phyloP scores from a whole-genome alignment of 1,140 invertebrate species.

The Drosophila ambigua region DNA sequence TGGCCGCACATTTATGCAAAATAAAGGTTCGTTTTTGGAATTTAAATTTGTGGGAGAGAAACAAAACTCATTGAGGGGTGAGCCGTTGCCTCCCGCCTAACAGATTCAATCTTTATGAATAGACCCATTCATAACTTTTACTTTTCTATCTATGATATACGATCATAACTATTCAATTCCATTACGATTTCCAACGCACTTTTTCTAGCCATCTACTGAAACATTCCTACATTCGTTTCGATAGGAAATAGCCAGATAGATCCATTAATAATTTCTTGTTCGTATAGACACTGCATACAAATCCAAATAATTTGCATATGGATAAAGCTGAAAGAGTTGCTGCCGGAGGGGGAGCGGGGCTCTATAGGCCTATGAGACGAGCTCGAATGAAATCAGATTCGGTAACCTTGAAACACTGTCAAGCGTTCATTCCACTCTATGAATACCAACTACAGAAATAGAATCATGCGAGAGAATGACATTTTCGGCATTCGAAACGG shows the following conservation, averaged over 20 bases:
- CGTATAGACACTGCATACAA: constrained; percentile 32
- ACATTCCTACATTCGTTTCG: background rate
- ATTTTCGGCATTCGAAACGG: no score
- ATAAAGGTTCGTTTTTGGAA: constrained; percentile 42
- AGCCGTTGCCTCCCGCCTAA: no score
- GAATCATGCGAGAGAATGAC: background rate
- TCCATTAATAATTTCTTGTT: constrained; percentile 27
- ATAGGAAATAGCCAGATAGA: constrained; percentile 5
- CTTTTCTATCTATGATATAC: background rate
- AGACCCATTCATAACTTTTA: constrained; percentile 8
- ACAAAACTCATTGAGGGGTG: background rate
- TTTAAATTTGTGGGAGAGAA: constrained; percentile 17
- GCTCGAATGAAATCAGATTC: constrained; percentile 12
- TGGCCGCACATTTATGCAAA: constrained; percentile 66
- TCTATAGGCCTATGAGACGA: constrained; percentile 23
- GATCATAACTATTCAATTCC: background rate
- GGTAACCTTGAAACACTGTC: constrained; percentile 76
- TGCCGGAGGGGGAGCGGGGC: no score
- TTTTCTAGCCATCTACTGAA: background rate
- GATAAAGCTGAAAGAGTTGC: constrained; percentile 15
- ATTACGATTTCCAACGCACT: constrained; percentile 8
- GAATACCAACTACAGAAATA: constrained; percentile 61
- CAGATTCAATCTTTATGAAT: background rate
- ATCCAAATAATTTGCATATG: constrained; percentile 37
- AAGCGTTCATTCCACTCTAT: constrained; percentile 83